Base-by-base conservation (phyloP, 2,888 invertebrate genomes). In the Tenodera sinensis region DNA sequence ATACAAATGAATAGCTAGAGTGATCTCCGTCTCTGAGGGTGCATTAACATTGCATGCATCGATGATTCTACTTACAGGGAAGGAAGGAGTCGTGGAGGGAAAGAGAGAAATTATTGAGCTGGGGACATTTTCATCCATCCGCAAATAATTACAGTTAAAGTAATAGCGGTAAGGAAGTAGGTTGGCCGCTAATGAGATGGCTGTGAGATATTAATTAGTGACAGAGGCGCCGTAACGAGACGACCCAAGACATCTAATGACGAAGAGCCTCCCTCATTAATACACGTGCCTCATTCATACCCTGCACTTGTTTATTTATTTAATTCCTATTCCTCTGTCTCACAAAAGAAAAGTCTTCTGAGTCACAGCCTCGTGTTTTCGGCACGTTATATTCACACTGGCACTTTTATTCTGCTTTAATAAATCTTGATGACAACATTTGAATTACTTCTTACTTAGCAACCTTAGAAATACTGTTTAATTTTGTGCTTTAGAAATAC, bases 171-270 rank as follows among this genome's bases (percentile, higher is more conserved):
- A 71, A 71, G 54, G 54, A 84, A 84, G 88, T 82, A 47, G 47
- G n/a, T 82, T 82, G 88, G 28, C 83, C 83, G 34, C 83, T 88
- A 88, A 88, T 88, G 88, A 88, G 88, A 83, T 88, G 88, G 88
- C 88, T 30, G 14, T 54, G 42, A 83, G 81, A 82, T 83, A 88
- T 88, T 88, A 88, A 88, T 88, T 88, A 88, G 88, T 88, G 88
- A 88, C 83, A 83, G 30, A 84, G 30, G 84, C 84, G 30, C 28
- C 84, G 84, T 34, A 84, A 84, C 30, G 30, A 30, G 25, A 30
- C 30, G 30, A 84, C 30, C 54, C 54, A 71, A 71, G 54, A 71
- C 54, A 71, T 71, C 54, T 71, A 71, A 71, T 71, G 54, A 71
- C 54, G 54, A 71, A 71, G 54, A 71, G 54, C 54, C 54, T 71